These are phyloP conservation scores for Phylloscopus trochilus DNA, from an alignment of 2,113 vertebrate species.

Conservation along the genomic window DNA sequence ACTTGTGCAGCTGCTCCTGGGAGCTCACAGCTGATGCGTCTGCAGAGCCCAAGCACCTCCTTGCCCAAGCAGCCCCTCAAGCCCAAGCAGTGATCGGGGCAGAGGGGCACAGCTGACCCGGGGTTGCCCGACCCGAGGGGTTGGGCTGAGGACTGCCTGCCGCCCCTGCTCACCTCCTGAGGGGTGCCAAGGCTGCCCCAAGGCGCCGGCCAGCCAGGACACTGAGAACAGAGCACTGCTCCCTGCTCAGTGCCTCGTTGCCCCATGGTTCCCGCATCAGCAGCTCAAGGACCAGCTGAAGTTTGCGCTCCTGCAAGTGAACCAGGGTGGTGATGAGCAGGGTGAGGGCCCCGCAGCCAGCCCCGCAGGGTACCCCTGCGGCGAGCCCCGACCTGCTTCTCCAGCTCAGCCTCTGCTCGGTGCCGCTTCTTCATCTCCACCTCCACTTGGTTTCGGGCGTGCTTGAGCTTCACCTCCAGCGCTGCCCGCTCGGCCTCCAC, in stretches of 20 bases:
- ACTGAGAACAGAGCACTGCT: conserved; percentile 66
- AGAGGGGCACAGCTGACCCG: not conserved
- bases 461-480: conserved; percentile 84
- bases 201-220: conserved; percentile 61
- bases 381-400: conserved; percentile 73
- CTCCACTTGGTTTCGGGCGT: conserved; percentile 84
- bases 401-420: conserved; percentile 78
- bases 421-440: conserved; percentile 85
- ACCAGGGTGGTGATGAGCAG: accelerated
- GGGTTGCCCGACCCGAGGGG: accelerated
- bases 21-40: not conserved
- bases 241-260: conserved; percentile 65
- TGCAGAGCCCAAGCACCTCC: not conserved
- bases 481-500: conserved; percentile 77
- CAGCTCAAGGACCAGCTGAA: conserved; percentile 80
- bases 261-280: conserved; percentile 74
- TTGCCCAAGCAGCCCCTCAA: not conserved
- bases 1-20: not conserved
- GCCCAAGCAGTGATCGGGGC: not conserved
- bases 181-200: not conserved
- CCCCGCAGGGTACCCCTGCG: accelerated
- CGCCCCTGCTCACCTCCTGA: conserved; percentile 20
- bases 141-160: accelerated
- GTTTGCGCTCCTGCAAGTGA: conserved; percentile 75
- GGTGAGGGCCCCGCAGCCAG: no score